Conservation (phyloP, 2,888 invertebrate genomes). For the Spodoptera exigua region DNA sequence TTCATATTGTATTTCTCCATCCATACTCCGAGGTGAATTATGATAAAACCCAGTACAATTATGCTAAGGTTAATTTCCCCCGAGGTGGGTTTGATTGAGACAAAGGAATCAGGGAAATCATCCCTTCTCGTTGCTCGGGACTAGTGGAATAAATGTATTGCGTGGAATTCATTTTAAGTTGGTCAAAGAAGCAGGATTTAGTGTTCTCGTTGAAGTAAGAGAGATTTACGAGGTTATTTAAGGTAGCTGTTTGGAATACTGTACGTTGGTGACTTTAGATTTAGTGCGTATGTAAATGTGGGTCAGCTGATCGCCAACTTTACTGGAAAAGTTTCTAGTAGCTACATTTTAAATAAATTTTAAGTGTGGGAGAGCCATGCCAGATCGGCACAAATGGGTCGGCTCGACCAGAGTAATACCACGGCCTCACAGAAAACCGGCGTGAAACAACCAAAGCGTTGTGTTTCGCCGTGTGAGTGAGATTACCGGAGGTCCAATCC, state of each 20-base stretch:
- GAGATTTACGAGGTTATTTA: constrained; percentile 41
- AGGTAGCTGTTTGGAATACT: constrained; percentile 23
- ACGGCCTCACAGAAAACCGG: no score
- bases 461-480: no score
- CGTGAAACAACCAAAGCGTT: no score
- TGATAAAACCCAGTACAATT: constrained; percentile 61
- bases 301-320: not conserved
- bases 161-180: constrained; percentile 45
- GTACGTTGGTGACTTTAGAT: constrained; percentile 21
- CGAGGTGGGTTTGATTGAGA: constrained; percentile 63
- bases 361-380: no score
- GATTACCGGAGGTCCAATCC: no score
- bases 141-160: constrained; percentile 49
- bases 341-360: no score
- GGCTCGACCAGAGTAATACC: no score
- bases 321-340: no score
- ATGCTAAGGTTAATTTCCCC: constrained; percentile 70
- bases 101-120: constrained; percentile 60
- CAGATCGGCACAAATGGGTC: no score
- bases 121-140: constrained; percentile 55
- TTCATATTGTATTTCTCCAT: constrained; percentile 27
- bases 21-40: constrained; percentile 48
- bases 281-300: constrained; percentile 17
- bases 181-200: constrained; percentile 14
- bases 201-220: constrained; percentile 19